phyloP scores from a whole-genome alignment of 2,113 vertebrate genomes.

The Hipposideros armiger region DNA sequence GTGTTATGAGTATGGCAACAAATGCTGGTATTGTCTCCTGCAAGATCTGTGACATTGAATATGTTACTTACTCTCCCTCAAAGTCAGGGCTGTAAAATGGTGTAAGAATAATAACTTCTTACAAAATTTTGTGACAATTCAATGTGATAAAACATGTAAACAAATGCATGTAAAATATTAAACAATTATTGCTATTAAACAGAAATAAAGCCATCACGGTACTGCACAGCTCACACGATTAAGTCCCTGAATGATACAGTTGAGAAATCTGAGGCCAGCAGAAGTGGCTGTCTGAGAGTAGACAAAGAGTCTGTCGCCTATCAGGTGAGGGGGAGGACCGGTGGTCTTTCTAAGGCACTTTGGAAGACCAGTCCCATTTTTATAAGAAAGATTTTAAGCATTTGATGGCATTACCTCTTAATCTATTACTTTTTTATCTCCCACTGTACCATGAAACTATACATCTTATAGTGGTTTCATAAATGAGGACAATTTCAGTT shows the following conservation, averaged over 20 bases:
- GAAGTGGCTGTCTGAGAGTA: background rate
- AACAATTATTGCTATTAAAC: background rate
- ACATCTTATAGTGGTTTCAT: background rate
- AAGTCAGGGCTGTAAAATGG: background rate
- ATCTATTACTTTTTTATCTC: background rate
- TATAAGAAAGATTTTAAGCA: background rate
- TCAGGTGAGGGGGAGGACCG: background rate
- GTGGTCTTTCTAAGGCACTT: background rate
- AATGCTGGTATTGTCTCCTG: background rate
- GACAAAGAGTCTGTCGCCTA: background rate
- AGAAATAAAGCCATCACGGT: background rate
- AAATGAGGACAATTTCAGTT: background rate
- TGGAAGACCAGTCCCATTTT: background rate
- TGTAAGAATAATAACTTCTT: background rate
- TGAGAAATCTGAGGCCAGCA: background rate
- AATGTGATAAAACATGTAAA: background rate
- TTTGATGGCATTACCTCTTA: background rate
- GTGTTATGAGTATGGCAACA: background rate
- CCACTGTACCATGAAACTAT: background rate
- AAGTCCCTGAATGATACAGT: background rate
- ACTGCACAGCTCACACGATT: background rate
- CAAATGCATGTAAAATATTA: background rate
- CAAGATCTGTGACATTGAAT: background rate
- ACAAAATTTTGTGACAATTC: background rate
- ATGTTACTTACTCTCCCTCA: background rate